Percentiles rank a stretch among this genome's conserved stretches.
These are phyloP conservation scores for Lobophora halterata DNA, from an alignment of 2,888 invertebrate genomes.

Conservation along the genomic window DNA sequence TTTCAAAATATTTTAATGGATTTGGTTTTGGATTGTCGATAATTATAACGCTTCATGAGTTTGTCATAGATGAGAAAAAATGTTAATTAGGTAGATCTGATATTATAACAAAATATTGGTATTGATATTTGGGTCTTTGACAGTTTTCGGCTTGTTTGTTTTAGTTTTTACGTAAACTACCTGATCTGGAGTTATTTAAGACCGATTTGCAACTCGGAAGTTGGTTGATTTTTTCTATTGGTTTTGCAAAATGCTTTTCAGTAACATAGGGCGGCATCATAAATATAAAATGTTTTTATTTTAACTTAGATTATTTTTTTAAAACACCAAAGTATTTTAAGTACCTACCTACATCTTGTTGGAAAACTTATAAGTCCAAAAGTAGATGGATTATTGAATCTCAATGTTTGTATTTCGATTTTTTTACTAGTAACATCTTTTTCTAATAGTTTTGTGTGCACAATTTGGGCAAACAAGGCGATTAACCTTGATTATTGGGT, in stretches of 20 bases:
- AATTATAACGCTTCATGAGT: conserved; percentile 46
- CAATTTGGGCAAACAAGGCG: conserved; percentile 58
- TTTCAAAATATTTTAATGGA: not conserved
- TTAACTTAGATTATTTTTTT: too few relatives aligned
- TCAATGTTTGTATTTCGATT: too few relatives aligned
- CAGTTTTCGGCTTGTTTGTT: conserved; percentile 27
- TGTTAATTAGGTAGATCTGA: conserved; percentile 38
- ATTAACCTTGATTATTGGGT: conserved; percentile 72
- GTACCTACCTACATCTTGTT: too few relatives aligned
- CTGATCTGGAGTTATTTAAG: conserved; percentile 17
- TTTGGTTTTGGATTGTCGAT: conserved; percentile 9
- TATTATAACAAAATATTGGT: conserved; percentile 50
- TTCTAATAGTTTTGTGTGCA: conserved; percentile 40
- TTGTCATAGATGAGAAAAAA: conserved; percentile 51
- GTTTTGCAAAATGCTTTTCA: not conserved
- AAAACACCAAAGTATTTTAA: too few relatives aligned
- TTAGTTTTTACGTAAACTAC: conserved; percentile 24
- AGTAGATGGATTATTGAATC: too few relatives aligned
- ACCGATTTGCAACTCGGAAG: conserved; percentile 10
- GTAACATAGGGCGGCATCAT: too few relatives aligned
- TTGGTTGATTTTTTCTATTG: conserved; percentile 1
- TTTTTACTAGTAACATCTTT: conserved; percentile 21
- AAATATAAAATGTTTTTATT: too few relatives aligned
- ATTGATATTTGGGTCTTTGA: conserved; percentile 46
- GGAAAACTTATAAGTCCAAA: too few relatives aligned